Evolutionary conservation across 2,797 vertebrate genomes (phyloP).

Genomic region (Nannoperca obscura): DNA sequence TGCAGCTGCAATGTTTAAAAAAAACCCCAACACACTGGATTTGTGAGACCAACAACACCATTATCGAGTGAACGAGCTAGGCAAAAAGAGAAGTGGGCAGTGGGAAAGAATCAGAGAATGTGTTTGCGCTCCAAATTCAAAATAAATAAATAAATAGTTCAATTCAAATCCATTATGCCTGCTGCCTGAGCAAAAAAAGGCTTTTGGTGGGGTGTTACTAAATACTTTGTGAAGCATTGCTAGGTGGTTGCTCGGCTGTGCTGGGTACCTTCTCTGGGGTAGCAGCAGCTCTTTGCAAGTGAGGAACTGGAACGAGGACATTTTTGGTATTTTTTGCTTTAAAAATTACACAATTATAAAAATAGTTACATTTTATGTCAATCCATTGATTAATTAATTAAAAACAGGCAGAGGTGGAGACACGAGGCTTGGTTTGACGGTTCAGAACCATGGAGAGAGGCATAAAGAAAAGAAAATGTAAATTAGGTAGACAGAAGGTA

Average conservation of each 20-base stretch:
- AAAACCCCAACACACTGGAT: background rate
- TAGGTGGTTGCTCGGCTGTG: background rate
- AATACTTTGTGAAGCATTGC: background rate
- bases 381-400: background rate
- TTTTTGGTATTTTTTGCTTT: no score
- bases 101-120: background rate
- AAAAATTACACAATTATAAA: background rate
- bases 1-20: background rate
- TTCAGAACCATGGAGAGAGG: slow-evolving; percentile 36
- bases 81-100: no score
- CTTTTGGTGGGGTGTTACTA: background rate
- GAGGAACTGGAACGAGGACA: background rate
- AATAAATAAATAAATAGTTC: background rate
- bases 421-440: no score
- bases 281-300: background rate
- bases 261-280: background rate
- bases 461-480: background rate
- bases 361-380: background rate
- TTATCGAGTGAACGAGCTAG: no score
- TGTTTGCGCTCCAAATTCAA: background rate
- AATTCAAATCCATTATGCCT: background rate
- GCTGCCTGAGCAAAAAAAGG: background rate
- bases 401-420: background rate
- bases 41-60: background rate
- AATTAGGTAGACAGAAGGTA: background rate